These are phyloP conservation scores for Pipa parva DNA, from an alignment of 2,113 vertebrate genomes.

Conservation along the genomic window DNA sequence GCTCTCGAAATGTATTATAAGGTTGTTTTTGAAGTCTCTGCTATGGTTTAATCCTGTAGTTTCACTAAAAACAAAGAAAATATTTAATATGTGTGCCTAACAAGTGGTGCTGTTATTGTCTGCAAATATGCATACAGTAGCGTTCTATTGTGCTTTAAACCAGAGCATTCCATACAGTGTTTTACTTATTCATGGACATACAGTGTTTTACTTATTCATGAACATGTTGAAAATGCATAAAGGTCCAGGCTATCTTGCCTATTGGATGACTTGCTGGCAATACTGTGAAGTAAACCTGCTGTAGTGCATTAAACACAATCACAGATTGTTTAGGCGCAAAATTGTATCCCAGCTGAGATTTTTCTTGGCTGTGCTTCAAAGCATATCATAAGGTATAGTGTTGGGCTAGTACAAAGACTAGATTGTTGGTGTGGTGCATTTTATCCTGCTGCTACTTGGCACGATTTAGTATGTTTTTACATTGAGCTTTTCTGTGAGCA, in stretches of 20 bases:
- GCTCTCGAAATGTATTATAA: too few species aligned
- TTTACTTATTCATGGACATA: too few species aligned
- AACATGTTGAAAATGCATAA: slow-evolving; percentile 66
- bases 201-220: slow-evolving; percentile 49
- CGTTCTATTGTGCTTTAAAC: too few species aligned
- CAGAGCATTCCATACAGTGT: too few species aligned
- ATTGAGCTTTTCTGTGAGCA: slow-evolving; percentile 49
- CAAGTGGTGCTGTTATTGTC: not conserved
- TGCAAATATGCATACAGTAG: too few species aligned
- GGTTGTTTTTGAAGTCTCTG: too few species aligned
- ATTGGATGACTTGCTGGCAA: slow-evolving; percentile 77
- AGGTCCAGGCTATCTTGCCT: slow-evolving; percentile 47
- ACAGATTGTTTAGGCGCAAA: slow-evolving; percentile 80
- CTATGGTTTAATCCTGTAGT: too few species aligned
- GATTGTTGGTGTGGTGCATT: slow-evolving; percentile 72
- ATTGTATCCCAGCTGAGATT: slow-evolving; percentile 78
- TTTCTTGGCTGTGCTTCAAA: slow-evolving; percentile 83
- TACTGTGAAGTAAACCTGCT: slow-evolving; percentile 70
- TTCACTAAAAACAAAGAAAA: too few species aligned
- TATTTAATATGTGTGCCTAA: too few species aligned
- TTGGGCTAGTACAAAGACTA: slow-evolving; percentile 73
- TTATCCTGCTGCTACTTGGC: slow-evolving; percentile 64
- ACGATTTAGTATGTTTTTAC: slow-evolving; percentile 54
- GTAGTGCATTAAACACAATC: slow-evolving; percentile 80
- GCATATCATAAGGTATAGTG: slow-evolving; percentile 68